Base-by-base conservation (phyloP, 2,888 invertebrate species). In the Mythimna impura region DNA sequence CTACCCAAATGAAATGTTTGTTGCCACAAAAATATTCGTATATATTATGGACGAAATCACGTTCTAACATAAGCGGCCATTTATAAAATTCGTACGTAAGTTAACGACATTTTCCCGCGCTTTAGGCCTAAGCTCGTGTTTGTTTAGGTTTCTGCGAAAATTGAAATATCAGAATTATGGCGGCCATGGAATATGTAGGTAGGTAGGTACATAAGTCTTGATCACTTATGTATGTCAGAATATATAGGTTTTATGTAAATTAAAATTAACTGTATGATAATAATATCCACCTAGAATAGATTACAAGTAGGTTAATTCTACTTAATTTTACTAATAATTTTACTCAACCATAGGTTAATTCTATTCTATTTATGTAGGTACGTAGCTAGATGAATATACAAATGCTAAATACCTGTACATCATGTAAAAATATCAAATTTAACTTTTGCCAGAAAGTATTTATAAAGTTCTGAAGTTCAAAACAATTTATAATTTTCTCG, bases 11-110 rank as follows among this genome's bases (percentile, higher is more conserved):
- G 8, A 80, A 76, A 85, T 73, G 12, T 72, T 73, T 17, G 17
- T 25, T 25, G 7, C 20, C 47, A 54, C 30, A 64, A 66, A 75
- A 77, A 82, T 81, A 74, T 68, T 22, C 55, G n/a, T 72, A 71
- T 72, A 71, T 57, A 67, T 70, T 12, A 64, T 25, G 40, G n/a
- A 68, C 52, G 58, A 22, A 82, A 70, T 78, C 86, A 86, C 81
- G 78, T 83, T 55, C 75, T 25, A 34, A 64, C 57, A 60, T 83
- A 86, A 78, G 60, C 60, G 52, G 61, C 67, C 58, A 70, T 82
- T 75, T 68, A 72, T 78, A 71, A 83, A 83, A 73, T 74, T 65
- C 36, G 55, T 66, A 66, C 60, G 72, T 54, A 72, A 64, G 52
- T 66, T 76, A 84, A 80, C 71, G 73, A 54, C 67, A 57, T 66